These are phyloP conservation scores for Crotalus horridus DNA, from an alignment of 2,113 vertebrate species.

Conservation along the genomic window DNA sequence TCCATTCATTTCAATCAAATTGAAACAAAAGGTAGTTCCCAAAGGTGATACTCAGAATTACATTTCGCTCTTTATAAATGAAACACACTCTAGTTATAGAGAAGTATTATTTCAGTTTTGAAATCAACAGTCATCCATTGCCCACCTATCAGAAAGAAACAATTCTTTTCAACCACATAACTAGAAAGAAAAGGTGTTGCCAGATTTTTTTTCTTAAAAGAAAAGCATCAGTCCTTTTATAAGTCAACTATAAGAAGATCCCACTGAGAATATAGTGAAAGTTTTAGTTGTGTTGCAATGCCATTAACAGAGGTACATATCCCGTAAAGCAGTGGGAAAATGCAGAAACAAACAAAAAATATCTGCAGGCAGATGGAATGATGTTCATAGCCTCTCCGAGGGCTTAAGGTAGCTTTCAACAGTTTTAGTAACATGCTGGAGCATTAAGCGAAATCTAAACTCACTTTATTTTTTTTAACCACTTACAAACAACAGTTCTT, in stretches of 20 bases:
- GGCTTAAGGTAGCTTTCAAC: neutral
- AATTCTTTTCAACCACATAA: neutral
- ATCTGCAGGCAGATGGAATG: neutral
- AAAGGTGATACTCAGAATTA: neutral
- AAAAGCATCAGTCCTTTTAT: slow-evolving; percentile 18
- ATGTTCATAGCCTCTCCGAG: neutral
- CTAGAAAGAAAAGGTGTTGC: slow-evolving; percentile 32
- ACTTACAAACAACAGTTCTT: neutral
- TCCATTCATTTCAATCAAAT: neutral
- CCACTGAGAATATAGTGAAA: slow-evolving; percentile 52
- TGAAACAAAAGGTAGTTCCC: neutral
- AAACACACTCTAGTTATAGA: slow-evolving; percentile 36
- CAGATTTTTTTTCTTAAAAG: slow-evolving; percentile 32
- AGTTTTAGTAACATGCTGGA: neutral
- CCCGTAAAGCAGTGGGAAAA: slow-evolving; percentile 5
- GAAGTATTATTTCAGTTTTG: slow-evolving; percentile 46
- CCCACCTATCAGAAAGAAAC: slow-evolving; percentile 44
- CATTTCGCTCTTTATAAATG: slow-evolving; percentile 37
- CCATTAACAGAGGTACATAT: slow-evolving; percentile 35
- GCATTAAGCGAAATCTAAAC: neutral
- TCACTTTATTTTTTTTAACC: neutral
- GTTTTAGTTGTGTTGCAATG: slow-evolving; percentile 38
- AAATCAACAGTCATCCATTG: slow-evolving; percentile 41
- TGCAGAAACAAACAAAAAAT: slow-evolving; percentile 19
- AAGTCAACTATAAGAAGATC: slow-evolving; percentile 45